Evolutionary conservation across 2,888 invertebrate species (phyloP).

Genomic region (Drosophila quinaria): DNA sequence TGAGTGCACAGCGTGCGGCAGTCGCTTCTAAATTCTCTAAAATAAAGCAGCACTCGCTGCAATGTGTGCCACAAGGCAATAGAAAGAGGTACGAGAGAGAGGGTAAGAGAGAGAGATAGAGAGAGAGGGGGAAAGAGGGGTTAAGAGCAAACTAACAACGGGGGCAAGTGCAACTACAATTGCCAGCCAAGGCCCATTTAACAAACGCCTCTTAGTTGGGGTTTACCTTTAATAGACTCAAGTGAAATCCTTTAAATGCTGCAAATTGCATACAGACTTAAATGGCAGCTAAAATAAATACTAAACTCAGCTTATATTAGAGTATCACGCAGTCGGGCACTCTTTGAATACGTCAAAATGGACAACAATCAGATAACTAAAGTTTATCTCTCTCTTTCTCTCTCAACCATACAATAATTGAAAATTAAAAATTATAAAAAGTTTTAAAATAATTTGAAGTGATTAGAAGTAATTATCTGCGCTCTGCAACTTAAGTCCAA

Average conservation of each 20-base stretch:
- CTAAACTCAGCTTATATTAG: background rate
- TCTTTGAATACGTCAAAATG: background rate
- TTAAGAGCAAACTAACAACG: background rate
- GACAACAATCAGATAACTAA: background rate
- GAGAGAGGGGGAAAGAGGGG: background rate
- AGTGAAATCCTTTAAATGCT: slow-evolving; percentile 8
- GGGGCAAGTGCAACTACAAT: slow-evolving; percentile 28
- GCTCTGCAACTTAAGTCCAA: slow-evolving; percentile 1
- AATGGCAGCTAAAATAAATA: background rate
- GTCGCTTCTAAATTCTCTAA: slow-evolving; percentile 65
- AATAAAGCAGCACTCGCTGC: slow-evolving; percentile 48
- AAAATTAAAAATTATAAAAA: background rate
- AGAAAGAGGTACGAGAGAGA: background rate
- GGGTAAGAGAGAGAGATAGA: background rate
- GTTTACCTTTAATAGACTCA: slow-evolving; percentile 31
- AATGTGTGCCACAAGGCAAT: slow-evolving; percentile 29
- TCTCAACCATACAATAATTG: background rate
- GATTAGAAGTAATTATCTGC: slow-evolving; percentile 1
- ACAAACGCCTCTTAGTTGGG: slow-evolving; percentile 11
- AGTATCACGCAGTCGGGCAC: background rate
- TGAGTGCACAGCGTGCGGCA: slow-evolving; percentile 44
- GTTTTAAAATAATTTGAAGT: slow-evolving; percentile 1
- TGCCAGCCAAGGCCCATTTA: slow-evolving; percentile 41
- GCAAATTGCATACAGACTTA: background rate
- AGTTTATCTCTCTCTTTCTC: background rate